Conservation (phyloP, 2,113 vertebrate genomes). For the Serilophus lunatus region DNA sequence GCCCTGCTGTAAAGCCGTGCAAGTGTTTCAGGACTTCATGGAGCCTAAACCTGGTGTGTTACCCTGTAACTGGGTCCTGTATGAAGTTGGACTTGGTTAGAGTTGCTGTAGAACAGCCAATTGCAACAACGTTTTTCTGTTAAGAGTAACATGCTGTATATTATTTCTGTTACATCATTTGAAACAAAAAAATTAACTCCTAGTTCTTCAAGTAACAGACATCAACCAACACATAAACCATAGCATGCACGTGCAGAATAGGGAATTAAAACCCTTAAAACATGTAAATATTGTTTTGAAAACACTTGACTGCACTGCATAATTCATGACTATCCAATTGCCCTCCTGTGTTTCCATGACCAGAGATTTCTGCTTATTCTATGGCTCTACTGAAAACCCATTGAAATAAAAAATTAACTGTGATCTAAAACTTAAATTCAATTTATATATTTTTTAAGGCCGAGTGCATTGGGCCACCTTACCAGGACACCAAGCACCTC, state of each 20-base stretch:
- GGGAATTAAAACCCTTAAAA: background rate
- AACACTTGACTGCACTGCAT: background rate
- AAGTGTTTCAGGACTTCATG: background rate
- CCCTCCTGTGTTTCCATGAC: background rate
- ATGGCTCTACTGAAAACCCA: background rate
- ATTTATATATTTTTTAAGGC: background rate
- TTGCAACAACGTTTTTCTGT: background rate
- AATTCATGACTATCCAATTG: background rate
- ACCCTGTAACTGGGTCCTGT: background rate
- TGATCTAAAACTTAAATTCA: background rate
- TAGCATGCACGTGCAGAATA: background rate
- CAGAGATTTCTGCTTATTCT: background rate
- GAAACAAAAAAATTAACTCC: background rate
- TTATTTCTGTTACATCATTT: background rate
- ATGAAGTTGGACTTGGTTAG: background rate
- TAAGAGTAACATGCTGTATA: background rate
- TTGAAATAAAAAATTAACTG: background rate
- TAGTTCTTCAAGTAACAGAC: background rate
- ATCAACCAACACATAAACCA: background rate
- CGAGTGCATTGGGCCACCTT: background rate
- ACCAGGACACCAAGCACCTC: background rate
- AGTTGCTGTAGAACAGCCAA: background rate
- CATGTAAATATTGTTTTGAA: background rate
- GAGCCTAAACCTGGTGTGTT: background rate
- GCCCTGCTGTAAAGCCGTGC: background rate